Evolutionary conservation across 2,113 vertebrate species (phyloP), one percentile per base, ranked within the genome.

Genomic region (Ifrita kowaldi): DNA sequence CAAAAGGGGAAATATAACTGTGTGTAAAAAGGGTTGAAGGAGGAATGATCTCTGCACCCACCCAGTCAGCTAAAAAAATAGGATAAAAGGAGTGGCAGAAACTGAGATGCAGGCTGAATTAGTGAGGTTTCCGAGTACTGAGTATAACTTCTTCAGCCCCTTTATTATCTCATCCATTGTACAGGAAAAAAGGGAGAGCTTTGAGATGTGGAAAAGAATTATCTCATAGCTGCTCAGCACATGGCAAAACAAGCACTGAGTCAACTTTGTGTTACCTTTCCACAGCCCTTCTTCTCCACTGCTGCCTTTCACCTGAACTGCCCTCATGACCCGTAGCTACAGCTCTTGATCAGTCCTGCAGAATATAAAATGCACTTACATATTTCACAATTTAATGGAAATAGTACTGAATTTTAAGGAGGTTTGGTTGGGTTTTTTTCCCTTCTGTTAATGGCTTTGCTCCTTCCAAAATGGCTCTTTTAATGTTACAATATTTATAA

Each of bases 391-490:
- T 64, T 76, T 57, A 62, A 52, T 65, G 16, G 27, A 93, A 94
- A 86, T 16, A 3, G 4, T 27, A 50, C 22, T 69, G 71, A 93
- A 67, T 39, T 46, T 52, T 39, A 63, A n/a, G 37, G 77, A 46
- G 8, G 11, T 30, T 42, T 44, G 22, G 15, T 33, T 26, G 4
- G 11, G 0, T 15, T 14, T 32, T 59, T 50, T 11, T 0, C 6
- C 5, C 12, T 5, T 24, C 37, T 93, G 9, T 7, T 27, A 46
- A 23, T 42, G 14, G 22, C 22, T 89, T 83, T 92, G 3, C 13
- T 59, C 19, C 50, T 74, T 93, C 42, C 30, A 50, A 78, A 62
- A 57, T 41, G 0, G 23, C 33, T 39, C 27, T 87, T 90, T 42
- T 27, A 63, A 63, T 62, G 39, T 26, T 37, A 28, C 52, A 79